Conservation (phyloP, 2,797 vertebrate species). For the Myotis myotis region DNA sequence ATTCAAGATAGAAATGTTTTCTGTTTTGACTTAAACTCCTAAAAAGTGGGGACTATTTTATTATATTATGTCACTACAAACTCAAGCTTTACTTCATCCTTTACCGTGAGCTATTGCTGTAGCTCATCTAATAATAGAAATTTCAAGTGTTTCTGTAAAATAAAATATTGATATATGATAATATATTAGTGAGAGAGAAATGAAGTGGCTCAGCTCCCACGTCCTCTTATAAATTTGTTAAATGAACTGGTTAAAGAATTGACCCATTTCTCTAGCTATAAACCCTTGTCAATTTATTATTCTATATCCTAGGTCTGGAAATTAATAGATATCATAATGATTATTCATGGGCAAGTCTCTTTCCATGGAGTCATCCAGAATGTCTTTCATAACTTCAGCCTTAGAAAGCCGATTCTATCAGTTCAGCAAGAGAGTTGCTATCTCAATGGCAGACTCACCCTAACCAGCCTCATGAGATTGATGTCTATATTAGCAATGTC, state of each 20-base stretch:
- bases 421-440: neutral
- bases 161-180: constrained; percentile 73
- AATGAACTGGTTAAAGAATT: neutral
- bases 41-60: constrained; percentile 64
- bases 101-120: constrained; percentile 53
- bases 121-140: constrained; percentile 28
- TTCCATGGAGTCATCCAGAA: neutral
- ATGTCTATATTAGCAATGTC: neutral
- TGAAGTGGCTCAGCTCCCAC: neutral
- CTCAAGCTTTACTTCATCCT: constrained; percentile 65
- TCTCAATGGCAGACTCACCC: neutral
- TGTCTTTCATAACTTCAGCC: neutral
- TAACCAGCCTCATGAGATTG: neutral
- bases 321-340: neutral
- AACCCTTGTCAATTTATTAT: neutral
- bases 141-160: constrained; percentile 67
- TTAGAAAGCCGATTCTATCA: neutral
- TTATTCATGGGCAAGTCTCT: neutral
- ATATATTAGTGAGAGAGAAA: neutral
- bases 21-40: constrained; percentile 60
- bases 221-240: constrained; percentile 25
- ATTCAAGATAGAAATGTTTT: neutral
- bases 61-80: constrained; percentile 62
- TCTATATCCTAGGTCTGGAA: neutral
- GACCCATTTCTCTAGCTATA: constrained; percentile 26